A percentile compares a stretch with the other conserved stretches of the same genome.
phyloP scores from a whole-genome alignment of 2,888 invertebrate genomes.

The Ectemnius lituratus region DNA sequence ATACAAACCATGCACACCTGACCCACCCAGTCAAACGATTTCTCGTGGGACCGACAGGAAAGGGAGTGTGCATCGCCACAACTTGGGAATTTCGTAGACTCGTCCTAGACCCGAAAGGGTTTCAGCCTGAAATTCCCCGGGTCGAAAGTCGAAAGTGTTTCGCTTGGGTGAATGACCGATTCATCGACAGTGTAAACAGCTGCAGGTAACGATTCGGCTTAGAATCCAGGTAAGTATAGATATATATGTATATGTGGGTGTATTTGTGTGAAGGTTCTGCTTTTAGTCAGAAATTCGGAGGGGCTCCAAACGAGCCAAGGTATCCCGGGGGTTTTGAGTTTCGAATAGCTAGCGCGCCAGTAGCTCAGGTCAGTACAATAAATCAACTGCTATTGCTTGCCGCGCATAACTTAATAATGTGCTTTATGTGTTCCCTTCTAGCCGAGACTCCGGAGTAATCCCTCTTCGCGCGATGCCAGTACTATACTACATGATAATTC shows the following conservation, averaged over 20 bases:
- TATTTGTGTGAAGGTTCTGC: constrained; percentile 16
- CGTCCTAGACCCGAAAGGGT: constrained; percentile 44
- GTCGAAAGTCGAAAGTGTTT: constrained; percentile 33
- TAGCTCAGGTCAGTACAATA: background rate
- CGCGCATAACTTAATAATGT: constrained; percentile 1
- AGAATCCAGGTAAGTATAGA: constrained; percentile 32
- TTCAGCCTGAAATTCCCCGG: constrained; percentile 36
- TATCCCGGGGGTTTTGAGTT: background rate
- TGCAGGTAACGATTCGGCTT: constrained; percentile 50
- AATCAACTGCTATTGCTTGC: background rate
- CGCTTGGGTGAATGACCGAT: constrained; percentile 54
- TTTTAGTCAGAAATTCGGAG: constrained; percentile 42
- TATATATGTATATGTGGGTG: too few species aligned
- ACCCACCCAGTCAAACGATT: background rate
- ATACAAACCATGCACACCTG: background rate
- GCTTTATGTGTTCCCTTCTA: background rate
- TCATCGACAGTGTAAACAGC: constrained; percentile 47
- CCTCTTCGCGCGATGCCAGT: too few species aligned
- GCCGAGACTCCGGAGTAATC: too few species aligned
- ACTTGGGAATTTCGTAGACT: constrained; percentile 37
- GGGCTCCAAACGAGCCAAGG: constrained; percentile 16
- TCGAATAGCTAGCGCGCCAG: background rate
- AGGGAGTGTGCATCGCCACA: constrained; percentile 14
- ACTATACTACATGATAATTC: too few species aligned
- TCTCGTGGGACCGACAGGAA: constrained; percentile 23